Conservation (phyloP, 2,797 vertebrate genomes). For the Hemibagrus guttatus region DNA sequence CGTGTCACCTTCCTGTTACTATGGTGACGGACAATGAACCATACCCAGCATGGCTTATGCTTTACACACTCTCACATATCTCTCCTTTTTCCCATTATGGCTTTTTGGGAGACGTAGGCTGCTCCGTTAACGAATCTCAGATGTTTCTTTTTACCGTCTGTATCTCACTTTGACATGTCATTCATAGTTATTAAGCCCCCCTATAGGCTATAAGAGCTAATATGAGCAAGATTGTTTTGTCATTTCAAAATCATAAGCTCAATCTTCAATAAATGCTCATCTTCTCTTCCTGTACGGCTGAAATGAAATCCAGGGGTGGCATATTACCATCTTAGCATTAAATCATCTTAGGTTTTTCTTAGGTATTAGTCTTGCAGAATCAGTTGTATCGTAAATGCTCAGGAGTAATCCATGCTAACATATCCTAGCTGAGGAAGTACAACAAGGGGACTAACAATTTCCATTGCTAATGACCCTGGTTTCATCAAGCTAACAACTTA, state of each 20-base stretch:
- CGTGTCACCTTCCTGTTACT: slow-evolving; percentile 79
- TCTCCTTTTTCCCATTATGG: not conserved
- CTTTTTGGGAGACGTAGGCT: not conserved
- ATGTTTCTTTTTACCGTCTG: not conserved
- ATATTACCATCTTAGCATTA: not conserved
- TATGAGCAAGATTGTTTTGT: not conserved
- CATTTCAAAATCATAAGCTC: not conserved
- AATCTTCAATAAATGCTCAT: not conserved
- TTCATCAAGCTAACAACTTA: not conserved
- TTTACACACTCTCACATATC: slow-evolving; percentile 38
- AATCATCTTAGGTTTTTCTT: not conserved
- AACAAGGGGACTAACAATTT: not conserved
- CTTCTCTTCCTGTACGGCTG: not conserved
- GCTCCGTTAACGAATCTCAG: not conserved
- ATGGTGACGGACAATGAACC: slow-evolving; percentile 79
- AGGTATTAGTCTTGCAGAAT: not conserved
- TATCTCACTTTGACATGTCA: not conserved
- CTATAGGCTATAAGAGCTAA: slow-evolving; percentile 1
- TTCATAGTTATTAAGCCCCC: not conserved
- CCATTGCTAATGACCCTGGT: not conserved
- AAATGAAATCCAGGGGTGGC: not conserved
- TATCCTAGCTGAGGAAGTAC: not conserved
- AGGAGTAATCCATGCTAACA: not conserved
- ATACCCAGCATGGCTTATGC: slow-evolving; percentile 69
- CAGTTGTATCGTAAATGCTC: not conserved